Evolutionary conservation across 2,888 invertebrate genomes (phyloP).

Genomic region (Dyspetes luteomarginatus): DNA sequence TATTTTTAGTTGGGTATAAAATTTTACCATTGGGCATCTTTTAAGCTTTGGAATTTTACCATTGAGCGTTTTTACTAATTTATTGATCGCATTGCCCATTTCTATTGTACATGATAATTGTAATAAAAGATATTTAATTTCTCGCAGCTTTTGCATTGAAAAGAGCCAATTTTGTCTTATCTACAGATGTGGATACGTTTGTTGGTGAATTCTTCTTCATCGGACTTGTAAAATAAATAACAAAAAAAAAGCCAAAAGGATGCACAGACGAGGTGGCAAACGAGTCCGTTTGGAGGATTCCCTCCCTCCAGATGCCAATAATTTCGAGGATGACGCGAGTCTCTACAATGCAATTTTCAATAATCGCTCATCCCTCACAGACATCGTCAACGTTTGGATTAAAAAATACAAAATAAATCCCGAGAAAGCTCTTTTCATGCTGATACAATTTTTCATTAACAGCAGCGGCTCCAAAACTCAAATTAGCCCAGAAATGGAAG

Average conservation of each 20-base stretch:
- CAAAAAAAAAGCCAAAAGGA: slow-evolving; percentile 83
- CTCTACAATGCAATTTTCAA: slow-evolving; percentile 93
- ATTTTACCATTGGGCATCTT: too few species aligned
- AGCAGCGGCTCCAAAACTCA: slow-evolving; percentile 98
- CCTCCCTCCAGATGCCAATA: slow-evolving; percentile 87
- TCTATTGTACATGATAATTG: background rate
- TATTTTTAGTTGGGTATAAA: too few species aligned
- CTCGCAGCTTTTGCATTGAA: background rate
- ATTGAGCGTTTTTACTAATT: too few species aligned
- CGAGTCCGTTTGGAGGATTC: slow-evolving; percentile 96
- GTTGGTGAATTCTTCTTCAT: background rate
- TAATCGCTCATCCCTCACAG: slow-evolving; percentile 92
- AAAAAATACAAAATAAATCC: slow-evolving; percentile 97
- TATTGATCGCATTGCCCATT: too few species aligned
- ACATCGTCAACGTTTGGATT: slow-evolving; percentile 99
- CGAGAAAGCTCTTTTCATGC: slow-evolving; percentile 94
- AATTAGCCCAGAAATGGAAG: slow-evolving; percentile 96
- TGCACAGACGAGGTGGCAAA: slow-evolving; percentile 95
- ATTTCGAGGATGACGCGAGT: slow-evolving; percentile 91
- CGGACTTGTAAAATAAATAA: too few species aligned
- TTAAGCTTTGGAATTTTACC: too few species aligned
- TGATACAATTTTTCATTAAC: slow-evolving; percentile 99
- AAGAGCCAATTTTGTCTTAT: background rate
- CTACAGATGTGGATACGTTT: slow-evolving; percentile 16
- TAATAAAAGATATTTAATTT: background rate